phyloP scores from a whole-genome alignment of 2,113 vertebrate species.

The Helogale parvula region DNA sequence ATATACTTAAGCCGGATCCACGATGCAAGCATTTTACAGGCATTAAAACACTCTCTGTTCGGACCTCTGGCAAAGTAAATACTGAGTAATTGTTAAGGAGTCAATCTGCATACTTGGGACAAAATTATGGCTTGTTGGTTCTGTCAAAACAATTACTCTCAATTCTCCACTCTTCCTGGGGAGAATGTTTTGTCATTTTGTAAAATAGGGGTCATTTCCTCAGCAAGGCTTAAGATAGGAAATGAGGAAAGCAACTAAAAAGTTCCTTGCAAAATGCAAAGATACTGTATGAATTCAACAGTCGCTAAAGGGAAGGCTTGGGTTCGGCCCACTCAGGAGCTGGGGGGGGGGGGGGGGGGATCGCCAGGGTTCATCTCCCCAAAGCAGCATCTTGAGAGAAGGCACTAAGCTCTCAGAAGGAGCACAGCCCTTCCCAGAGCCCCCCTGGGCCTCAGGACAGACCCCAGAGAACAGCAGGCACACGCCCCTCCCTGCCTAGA shows the following conservation, averaged over 20 bases:
- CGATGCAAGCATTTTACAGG: background rate
- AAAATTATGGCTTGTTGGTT: background rate
- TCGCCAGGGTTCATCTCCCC: background rate
- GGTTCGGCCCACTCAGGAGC: background rate
- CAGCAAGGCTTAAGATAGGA: background rate
- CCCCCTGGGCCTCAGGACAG: background rate
- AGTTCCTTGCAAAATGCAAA: background rate
- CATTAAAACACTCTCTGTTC: background rate
- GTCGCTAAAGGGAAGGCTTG: background rate
- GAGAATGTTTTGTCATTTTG: background rate
- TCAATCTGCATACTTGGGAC: background rate
- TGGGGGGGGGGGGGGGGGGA: fast-evolving
- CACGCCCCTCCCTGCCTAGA: background rate
- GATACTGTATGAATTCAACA: background rate
- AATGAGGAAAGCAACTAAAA: background rate
- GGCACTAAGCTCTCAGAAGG: too few relatives aligned
- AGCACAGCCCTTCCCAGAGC: background rate
- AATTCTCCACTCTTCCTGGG: background rate
- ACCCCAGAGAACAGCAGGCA: background rate
- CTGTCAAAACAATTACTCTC: background rate
- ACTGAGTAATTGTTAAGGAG: background rate
- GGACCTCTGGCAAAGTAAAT: background rate
- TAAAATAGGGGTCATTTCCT: background rate
- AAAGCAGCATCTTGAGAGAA: background rate
- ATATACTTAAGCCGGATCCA: too few relatives aligned